Conservation (phyloP, 2,888 invertebrate species). For the Caenorhabditis panamensis region DNA sequence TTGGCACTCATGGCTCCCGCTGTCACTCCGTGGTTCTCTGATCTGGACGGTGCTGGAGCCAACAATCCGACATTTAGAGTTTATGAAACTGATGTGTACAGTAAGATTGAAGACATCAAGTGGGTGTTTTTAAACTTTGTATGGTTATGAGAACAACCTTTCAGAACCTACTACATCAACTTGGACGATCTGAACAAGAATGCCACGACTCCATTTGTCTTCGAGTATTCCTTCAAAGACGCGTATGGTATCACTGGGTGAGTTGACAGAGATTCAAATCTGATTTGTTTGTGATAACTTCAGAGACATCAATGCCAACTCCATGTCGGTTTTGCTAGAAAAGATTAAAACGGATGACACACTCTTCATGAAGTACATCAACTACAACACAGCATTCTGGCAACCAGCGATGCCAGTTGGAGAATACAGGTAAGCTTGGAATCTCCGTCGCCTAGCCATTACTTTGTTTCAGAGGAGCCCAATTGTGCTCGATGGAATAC, state of each 20-base stretch:
- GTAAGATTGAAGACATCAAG: slow-evolving; percentile 69
- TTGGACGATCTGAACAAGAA: slow-evolving; percentile 73
- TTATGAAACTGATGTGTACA: slow-evolving; percentile 66
- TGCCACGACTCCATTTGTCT: slow-evolving; percentile 53
- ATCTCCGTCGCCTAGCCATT: no score
- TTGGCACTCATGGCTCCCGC: slow-evolving; percentile 90
- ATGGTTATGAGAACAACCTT: slow-evolving; percentile 18
- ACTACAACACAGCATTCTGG: slow-evolving; percentile 67
- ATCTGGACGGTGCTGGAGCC: slow-evolving; percentile 81
- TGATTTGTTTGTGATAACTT: background rate
- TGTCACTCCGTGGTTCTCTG: slow-evolving; percentile 89
- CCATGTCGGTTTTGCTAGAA: slow-evolving; percentile 57
- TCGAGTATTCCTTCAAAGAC: slow-evolving; percentile 75
- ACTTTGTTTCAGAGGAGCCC: slow-evolving; percentile 73
- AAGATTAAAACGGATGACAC: slow-evolving; percentile 63
- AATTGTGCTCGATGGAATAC: slow-evolving; percentile 76
- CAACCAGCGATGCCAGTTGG: slow-evolving; percentile 63
- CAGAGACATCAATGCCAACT: slow-evolving; percentile 52
- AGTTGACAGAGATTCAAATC: background rate
- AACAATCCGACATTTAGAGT: slow-evolving; percentile 79
- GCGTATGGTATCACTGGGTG: slow-evolving; percentile 68
- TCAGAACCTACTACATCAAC: slow-evolving; percentile 76
- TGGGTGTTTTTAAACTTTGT: slow-evolving; percentile 19
- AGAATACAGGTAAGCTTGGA: slow-evolving; percentile 53
- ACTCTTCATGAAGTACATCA: slow-evolving; percentile 67